Base-by-base conservation (phyloP, 2,888 invertebrate genomes). In the Lithodes maja region DNA sequence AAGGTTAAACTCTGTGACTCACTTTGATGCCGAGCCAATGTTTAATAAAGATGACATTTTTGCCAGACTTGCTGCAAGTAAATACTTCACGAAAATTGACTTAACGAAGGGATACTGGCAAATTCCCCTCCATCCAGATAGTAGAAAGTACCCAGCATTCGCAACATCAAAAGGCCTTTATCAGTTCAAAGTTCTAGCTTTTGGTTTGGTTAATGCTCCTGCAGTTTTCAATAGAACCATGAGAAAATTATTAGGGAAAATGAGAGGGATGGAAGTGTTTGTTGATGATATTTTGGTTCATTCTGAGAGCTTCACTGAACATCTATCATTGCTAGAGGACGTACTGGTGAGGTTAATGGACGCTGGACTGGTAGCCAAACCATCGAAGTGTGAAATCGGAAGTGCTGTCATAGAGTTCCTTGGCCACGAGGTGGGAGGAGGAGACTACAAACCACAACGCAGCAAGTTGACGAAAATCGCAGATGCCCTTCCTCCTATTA, bases 11-110 rank as follows among this genome's bases (percentile, higher is more conserved):
- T 1, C 12, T 12, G 7, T 7, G 2, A 83, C 83, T 12, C 50
- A 69, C 15, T 83, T 83, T 71, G 50, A 83, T 50, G 68, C 71
- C 9, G 83, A 82, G 2, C 50, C 1, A 2, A 50, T 83, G 69
- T 15, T 50, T 17, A n/a, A 83, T 49, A 68, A 71, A 15, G 55
- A 68, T 12, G 49, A 15, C 1, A 49, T 68, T 7, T 69, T 71
- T 68, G 50, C 83, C 12, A 3, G n/a, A 49, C 50, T 49, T 53
- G n/a, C 3, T 5, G 1, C 2, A 9, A 71, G 69, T 15, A 83
- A 68, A 69, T 68, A 83, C 55, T 83, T 83, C 50, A 50, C 52
- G 3, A 52, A 68, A 9, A 17, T 69, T 33, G 85, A 85, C 12
- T 49, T 85, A 49, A 0, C 9, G 7, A 77, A 75, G 53, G 85